Conservation (phyloP, 2,113 vertebrate genomes). For the Poeciliopsis retropinna region DNA sequence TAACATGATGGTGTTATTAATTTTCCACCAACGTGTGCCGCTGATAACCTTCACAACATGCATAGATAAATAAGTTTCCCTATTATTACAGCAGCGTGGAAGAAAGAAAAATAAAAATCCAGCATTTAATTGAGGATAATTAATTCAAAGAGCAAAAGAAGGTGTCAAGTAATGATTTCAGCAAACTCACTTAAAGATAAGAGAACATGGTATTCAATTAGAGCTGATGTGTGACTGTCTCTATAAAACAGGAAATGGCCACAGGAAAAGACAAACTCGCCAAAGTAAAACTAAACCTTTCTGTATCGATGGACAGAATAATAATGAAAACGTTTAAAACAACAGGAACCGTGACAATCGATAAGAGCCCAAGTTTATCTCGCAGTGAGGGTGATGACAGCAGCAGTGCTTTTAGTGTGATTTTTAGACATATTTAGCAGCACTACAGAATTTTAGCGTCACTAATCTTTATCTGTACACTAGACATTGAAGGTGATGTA, state of each 20-base stretch:
- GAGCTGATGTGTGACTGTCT: not conserved
- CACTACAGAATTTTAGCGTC: not conserved
- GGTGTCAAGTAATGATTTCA: not conserved
- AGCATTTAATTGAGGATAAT: not conserved
- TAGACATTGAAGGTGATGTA: not conserved
- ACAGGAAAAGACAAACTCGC: not conserved
- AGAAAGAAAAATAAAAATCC: too few species aligned
- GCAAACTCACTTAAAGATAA: not conserved
- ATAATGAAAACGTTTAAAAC: not conserved
- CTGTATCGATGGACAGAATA: too few species aligned
- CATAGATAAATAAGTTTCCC: not conserved
- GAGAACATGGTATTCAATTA: not conserved
- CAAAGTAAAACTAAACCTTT: too few species aligned
- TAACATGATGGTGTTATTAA: not conserved
- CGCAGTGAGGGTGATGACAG: not conserved
- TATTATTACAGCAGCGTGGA: not conserved
- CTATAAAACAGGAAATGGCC: not conserved
- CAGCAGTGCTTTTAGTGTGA: too few species aligned
- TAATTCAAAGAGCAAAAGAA: not conserved
- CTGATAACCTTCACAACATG: too few species aligned
- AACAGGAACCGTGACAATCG: not conserved
- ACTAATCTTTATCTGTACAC: too few species aligned
- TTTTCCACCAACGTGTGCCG: too few species aligned
- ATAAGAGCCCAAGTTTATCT: not conserved
- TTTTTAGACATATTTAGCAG: too few species aligned